Conservation (phyloP, 2,888 invertebrate genomes). For the Notodonta dromedarius region DNA sequence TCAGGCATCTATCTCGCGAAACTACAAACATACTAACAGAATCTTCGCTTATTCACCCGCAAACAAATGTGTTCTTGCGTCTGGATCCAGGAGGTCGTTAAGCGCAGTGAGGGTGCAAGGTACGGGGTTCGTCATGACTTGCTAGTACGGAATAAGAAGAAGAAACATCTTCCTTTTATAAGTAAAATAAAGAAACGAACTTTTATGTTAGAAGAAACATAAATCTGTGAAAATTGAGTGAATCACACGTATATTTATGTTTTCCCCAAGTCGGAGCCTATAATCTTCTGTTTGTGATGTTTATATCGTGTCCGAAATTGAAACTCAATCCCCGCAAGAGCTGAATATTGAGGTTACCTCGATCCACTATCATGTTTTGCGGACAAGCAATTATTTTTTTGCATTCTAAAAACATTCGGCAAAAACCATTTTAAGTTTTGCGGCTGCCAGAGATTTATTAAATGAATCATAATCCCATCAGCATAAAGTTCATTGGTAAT, state of each 20-base stretch:
- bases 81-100: no score
- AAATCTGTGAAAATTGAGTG: slow-evolving; percentile 3
- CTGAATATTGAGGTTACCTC: slow-evolving; percentile 13
- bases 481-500: slow-evolving; percentile 10
- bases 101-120: no score
- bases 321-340: slow-evolving; percentile 17
- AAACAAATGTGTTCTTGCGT: no score
- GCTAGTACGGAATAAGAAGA: no score
- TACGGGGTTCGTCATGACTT: no score
- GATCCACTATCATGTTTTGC: slow-evolving; percentile 16
- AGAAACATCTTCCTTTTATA: no score
- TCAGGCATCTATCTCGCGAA: no score
- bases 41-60: no score
- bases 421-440: slow-evolving; percentile 9
- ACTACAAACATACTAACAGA: no score
- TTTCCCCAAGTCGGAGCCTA: no score
- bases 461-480: slow-evolving; percentile 14
- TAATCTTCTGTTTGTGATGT: background rate
- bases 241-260: background rate
- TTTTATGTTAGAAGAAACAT: no score
- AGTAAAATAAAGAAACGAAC: no score
- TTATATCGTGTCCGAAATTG: background rate
- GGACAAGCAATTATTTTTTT: slow-evolving; percentile 24
- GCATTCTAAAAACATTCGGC: slow-evolving; percentile 30
- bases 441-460: background rate